Conservation (phyloP, 2,113 vertebrate species). For the Heloderma charlesbogerti region DNA sequence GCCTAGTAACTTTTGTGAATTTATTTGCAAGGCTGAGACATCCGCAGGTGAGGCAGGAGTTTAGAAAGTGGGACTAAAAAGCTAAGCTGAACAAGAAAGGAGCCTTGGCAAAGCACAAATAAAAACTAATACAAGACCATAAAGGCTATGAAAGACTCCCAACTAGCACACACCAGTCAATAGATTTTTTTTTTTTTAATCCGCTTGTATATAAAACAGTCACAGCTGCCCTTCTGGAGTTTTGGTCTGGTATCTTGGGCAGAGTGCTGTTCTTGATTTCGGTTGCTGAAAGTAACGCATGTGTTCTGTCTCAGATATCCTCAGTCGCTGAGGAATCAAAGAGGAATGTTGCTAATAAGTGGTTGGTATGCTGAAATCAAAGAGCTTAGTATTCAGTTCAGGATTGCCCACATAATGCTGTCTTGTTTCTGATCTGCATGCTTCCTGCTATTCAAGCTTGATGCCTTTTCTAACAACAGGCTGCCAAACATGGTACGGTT, state of each 20-base stretch:
- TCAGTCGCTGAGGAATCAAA: constrained; percentile 2
- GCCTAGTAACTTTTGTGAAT: not conserved
- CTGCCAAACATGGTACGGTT: constrained; percentile 20
- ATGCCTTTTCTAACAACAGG: constrained; percentile 20
- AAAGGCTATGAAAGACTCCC: not conserved
- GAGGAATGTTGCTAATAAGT: constrained; percentile 5
- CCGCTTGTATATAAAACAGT: not conserved
- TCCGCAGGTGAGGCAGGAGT: not conserved
- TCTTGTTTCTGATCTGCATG: constrained; percentile 15
- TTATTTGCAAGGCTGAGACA: not conserved
- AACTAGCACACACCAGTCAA: not conserved
- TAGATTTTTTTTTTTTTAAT: not conserved
- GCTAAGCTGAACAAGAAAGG: not conserved
- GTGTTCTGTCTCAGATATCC: not conserved
- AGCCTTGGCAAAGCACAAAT: not conserved
- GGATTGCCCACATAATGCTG: not conserved
- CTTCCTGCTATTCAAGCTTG: constrained; percentile 32
- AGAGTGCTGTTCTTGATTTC: not conserved
- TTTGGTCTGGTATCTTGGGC: not conserved
- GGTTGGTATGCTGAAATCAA: not conserved
- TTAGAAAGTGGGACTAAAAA: not conserved
- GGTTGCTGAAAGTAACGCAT: constrained; percentile 1
- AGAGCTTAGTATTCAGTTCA: not conserved
- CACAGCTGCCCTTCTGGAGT: not conserved
- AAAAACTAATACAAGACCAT: not conserved